A percentile compares a stretch with the other conserved stretches of the same genome.
phyloP scores from a whole-genome alignment of 1,140 invertebrate species.

The Babylonia areolata region DNA sequence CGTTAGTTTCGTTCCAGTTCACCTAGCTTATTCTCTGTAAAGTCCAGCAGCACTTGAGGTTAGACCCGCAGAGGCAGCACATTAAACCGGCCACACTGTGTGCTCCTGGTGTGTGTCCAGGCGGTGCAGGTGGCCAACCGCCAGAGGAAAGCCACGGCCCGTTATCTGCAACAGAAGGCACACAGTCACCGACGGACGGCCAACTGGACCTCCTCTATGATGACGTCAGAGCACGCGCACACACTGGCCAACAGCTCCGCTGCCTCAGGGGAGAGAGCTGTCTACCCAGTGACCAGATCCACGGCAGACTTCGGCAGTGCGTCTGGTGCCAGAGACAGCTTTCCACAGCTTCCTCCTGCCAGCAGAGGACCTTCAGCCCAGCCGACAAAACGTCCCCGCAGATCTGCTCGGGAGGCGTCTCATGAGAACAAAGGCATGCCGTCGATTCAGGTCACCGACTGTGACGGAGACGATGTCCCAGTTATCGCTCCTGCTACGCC shows the following conservation, averaged over 20 bases:
- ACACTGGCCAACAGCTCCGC: constrained; percentile 8
- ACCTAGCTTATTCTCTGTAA: no score
- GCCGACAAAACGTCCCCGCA: no score
- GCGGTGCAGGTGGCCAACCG: not conserved
- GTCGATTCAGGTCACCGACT: not conserved
- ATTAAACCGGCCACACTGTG: no score
- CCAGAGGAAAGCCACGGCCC: not conserved
- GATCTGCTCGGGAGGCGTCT: not conserved
- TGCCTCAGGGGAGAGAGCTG: not conserved
- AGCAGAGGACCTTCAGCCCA: not conserved
- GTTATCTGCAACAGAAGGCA: no score
- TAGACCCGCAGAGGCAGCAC: no score
- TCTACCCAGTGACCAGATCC: constrained; percentile 31
- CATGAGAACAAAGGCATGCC: not conserved
- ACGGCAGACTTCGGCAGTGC: not conserved
- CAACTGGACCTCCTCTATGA: not conserved
- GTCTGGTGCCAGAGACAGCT: not conserved
- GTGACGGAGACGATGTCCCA: not conserved
- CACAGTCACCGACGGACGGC: not conserved
- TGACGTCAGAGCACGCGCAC: not conserved
- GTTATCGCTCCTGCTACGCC: not conserved
- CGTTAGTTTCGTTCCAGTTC: no score
- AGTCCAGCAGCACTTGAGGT: no score
- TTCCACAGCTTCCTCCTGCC: not conserved
- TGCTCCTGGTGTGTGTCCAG: not conserved